Evolutionary conservation across 2,888 invertebrate species (phyloP).

Genomic region (Leptopilina myrica): DNA sequence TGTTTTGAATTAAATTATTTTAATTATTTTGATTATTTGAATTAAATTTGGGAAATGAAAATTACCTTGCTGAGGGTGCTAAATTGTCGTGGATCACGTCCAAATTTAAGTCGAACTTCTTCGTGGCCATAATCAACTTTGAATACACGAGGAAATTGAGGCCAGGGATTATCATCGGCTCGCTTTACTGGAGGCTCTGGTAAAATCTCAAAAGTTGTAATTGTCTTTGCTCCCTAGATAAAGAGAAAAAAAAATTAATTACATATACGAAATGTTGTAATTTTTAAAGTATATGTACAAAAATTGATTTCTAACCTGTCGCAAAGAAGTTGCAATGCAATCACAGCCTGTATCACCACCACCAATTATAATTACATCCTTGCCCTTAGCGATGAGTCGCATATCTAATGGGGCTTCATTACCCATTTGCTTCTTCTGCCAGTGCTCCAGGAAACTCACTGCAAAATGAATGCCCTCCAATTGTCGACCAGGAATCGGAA

Average conservation of each 20-base stretch:
- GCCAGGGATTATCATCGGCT: slow-evolving; percentile 97
- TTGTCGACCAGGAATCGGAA: slow-evolving; percentile 90
- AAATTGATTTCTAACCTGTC: slow-evolving; percentile 78
- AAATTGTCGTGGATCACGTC: slow-evolving; percentile 95
- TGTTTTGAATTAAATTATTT: neutral
- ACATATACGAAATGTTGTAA: neutral
- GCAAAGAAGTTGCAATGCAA: slow-evolving; percentile 97
- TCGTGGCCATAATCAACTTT: slow-evolving; percentile 99
- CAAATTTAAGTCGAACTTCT: slow-evolving; percentile 87
- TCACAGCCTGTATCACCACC: slow-evolving; percentile 95
- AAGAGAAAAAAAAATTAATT: neutral
- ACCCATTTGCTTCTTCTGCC: slow-evolving; percentile 96
- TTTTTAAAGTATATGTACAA: no score
- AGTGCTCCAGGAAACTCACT: slow-evolving; percentile 97
- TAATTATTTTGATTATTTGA: neutral
- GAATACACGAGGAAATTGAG: slow-evolving; percentile 98
- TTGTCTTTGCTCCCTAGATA: slow-evolving; percentile 90
- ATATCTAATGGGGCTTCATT: slow-evolving; percentile 76
- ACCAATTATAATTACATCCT: slow-evolving; percentile 94
- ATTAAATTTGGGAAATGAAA: neutral
- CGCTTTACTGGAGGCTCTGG: slow-evolving; percentile 92
- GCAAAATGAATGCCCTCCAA: slow-evolving; percentile 97
- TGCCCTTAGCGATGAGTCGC: slow-evolving; percentile 90
- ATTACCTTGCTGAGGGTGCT: slow-evolving; percentile 91
- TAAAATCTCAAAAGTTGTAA: slow-evolving; percentile 98